Evolutionary conservation across 1,140 invertebrate genomes (phyloP).

Genomic region (Drosophila micromelanica): DNA sequence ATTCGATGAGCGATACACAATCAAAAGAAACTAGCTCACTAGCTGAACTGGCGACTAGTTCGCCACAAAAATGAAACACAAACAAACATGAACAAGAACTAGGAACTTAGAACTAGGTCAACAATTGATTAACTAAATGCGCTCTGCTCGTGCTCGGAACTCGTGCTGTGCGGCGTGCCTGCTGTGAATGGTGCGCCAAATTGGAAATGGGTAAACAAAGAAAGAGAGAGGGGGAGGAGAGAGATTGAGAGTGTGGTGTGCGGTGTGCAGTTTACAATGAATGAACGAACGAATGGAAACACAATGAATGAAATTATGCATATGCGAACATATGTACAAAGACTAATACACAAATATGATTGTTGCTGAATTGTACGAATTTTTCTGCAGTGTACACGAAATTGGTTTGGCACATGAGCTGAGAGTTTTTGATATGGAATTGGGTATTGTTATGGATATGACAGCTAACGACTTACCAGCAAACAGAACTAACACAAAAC

Average conservation of each 20-base stretch:
- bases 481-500: constrained; percentile 30
- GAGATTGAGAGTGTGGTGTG: constrained; percentile 23
- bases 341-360: background rate
- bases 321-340: constrained; percentile 17
- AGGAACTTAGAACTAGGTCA: constrained; percentile 43
- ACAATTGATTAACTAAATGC: constrained; percentile 49
- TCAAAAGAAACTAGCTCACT: constrained; percentile 27
- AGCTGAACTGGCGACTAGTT: constrained; percentile 46
- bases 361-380: background rate
- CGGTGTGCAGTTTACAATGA: background rate
- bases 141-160: constrained; percentile 53
- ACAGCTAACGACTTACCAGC: constrained; percentile 23
- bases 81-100: constrained; percentile 42
- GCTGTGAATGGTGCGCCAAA: constrained; percentile 69
- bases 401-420: constrained; percentile 10
- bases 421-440: constrained; percentile 1
- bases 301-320: background rate
- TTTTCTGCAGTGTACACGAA: background rate
- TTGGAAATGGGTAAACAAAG: constrained; percentile 34
- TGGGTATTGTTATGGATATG: constrained; percentile 17
- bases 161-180: constrained; percentile 62
- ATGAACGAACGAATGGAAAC: constrained; percentile 38
- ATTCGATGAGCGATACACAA: constrained; percentile 57
- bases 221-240: constrained; percentile 1
- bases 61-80: constrained; percentile 32